Evolutionary conservation across 1,140 invertebrate genomes (phyloP).

Genomic region (Odontomachus brunneus): DNA sequence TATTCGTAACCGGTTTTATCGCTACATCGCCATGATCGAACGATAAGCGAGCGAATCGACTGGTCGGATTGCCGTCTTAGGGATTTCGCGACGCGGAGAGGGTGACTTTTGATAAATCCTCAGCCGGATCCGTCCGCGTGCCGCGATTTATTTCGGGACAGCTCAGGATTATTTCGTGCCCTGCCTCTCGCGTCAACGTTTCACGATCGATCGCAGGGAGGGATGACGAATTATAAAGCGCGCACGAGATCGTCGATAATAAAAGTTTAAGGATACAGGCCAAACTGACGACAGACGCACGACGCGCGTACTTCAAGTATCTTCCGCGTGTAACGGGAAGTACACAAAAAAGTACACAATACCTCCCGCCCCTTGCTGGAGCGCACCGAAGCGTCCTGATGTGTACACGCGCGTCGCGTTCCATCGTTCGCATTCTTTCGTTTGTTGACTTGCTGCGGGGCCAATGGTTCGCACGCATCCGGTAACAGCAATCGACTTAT

Average conservation of each 20-base stretch:
- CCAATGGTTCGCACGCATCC: background rate
- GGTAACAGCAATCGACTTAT: background rate
- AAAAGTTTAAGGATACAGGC: background rate
- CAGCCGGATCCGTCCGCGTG: background rate
- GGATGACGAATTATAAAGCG: background rate
- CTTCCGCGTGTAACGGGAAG: background rate
- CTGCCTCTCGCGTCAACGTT: no score
- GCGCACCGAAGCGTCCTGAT: background rate
- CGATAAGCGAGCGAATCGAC: background rate
- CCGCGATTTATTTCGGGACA: no score
- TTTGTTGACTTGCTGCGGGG: background rate
- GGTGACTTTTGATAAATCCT: background rate
- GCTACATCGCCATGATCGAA: background rate
- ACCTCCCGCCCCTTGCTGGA: background rate
- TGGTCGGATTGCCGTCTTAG: background rate
- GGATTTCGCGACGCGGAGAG: background rate
- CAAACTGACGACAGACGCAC: background rate
- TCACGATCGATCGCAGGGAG: background rate
- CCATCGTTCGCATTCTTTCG: background rate
- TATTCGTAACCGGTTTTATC: conserved; percentile 30
- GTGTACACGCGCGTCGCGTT: background rate
- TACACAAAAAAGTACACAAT: background rate
- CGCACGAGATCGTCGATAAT: background rate
- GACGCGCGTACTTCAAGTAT: background rate
- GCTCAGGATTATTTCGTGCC: no score